Conservation (phyloP, 2,113 vertebrate species). For the Sinocyclocheilus anophthalmus region DNA sequence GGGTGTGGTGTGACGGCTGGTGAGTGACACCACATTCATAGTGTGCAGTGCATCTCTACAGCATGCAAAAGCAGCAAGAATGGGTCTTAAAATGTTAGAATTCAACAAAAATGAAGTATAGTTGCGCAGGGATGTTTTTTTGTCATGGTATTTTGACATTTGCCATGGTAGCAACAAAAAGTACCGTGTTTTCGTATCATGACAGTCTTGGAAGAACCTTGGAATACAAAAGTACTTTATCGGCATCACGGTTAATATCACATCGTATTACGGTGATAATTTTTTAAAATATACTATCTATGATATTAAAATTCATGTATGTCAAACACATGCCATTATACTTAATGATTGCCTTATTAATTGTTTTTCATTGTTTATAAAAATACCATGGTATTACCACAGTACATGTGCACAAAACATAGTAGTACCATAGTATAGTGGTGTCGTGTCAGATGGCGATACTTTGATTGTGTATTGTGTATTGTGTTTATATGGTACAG, state of each 20-base stretch:
- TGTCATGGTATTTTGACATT: not conserved
- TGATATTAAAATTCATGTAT: not conserved
- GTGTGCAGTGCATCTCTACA: not conserved
- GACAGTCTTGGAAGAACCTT: not conserved
- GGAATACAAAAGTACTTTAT: not conserved
- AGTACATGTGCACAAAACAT: not conserved
- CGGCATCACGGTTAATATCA: not conserved
- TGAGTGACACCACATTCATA: constrained; percentile 68
- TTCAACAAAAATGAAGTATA: not conserved
- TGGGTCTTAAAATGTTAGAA: not conserved
- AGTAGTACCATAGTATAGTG: too few relatives aligned
- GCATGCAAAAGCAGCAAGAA: not conserved
- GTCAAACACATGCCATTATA: not conserved
- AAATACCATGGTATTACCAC: not conserved
- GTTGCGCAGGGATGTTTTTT: not conserved
- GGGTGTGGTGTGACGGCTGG: constrained; percentile 96
- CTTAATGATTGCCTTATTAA: not conserved
- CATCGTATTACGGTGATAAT: not conserved
- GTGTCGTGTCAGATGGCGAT: not conserved
- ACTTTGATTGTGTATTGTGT: too few relatives aligned
- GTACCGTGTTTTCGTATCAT: not conserved
- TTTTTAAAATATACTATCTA: not conserved
- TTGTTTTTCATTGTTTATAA: not conserved
- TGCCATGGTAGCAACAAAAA: not conserved
- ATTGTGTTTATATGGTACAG: not conserved